Conservation (phyloP, 2,888 invertebrate genomes). For the Sabatieria punctata region DNA sequence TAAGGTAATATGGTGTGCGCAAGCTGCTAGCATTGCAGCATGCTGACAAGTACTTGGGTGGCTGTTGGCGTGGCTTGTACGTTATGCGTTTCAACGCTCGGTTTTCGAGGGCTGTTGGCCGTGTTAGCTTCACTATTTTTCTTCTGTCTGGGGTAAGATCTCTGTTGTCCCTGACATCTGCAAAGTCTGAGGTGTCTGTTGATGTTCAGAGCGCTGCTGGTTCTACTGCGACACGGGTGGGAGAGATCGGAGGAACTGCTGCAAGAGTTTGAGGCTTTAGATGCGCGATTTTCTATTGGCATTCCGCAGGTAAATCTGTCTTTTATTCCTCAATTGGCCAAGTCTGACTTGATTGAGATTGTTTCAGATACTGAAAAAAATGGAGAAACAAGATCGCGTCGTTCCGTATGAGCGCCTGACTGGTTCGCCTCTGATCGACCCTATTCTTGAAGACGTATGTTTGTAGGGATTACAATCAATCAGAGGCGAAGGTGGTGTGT, state of each 20-base stretch:
- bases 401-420: slow-evolving; percentile 15
- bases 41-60: no score
- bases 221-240: slow-evolving; percentile 13
- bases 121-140: no score
- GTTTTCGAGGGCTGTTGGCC: no score
- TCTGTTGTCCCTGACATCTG: no score
- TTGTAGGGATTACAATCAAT: not conserved
- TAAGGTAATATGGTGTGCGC: no score
- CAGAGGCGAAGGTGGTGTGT: not conserved
- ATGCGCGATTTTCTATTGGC: slow-evolving; percentile 12
- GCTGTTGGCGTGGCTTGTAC: no score
- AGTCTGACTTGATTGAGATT: not conserved
- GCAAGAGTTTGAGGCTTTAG: slow-evolving; percentile 10
- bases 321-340: not conserved
- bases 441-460: slow-evolving; percentile 17
- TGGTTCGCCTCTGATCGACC: slow-evolving; percentile 15
- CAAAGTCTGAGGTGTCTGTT: no score
- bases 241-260: slow-evolving; percentile 10
- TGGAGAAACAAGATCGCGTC: not conserved
- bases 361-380: not conserved
- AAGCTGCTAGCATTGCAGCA: no score
- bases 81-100: no score
- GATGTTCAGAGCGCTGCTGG: slow-evolving; percentile 9
- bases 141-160: no score
- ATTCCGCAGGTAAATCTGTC: slow-evolving; percentile 12